Percentiles rank a stretch among this genome's conserved stretches.
phyloP scores from a whole-genome alignment of 2,113 vertebrate species.

The Coptodon rendalli region DNA sequence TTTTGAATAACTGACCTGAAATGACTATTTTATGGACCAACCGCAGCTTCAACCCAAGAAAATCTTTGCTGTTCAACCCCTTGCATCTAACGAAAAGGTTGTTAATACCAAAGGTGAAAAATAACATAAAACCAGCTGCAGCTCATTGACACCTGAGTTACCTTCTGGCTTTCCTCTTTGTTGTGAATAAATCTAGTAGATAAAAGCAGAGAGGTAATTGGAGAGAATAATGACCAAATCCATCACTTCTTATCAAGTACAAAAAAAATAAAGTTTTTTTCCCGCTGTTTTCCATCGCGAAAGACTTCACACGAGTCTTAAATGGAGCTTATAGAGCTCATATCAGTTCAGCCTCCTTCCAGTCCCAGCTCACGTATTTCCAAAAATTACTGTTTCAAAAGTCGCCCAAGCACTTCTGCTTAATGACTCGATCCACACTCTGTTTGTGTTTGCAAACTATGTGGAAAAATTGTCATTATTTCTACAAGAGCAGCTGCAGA shows the following conservation, averaged over 20 bases:
- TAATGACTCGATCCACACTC: not conserved
- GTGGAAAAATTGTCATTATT: not conserved
- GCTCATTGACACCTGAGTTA: not conserved
- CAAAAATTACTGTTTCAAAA: not conserved
- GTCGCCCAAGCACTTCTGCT: not conserved
- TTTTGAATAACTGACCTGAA: not conserved
- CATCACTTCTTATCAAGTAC: slow-evolving; percentile 53
- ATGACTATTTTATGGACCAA: not conserved
- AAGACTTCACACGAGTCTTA: not conserved
- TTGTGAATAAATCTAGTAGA: slow-evolving; percentile 55
- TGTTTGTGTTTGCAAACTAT: not conserved
- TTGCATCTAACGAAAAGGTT: not conserved
- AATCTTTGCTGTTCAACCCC: not conserved
- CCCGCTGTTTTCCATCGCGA: not conserved
- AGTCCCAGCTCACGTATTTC: not conserved
- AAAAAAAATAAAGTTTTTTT: not conserved
- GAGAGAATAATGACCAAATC: slow-evolving; percentile 54
- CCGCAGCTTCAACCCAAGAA: not conserved
- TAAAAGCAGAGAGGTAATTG: slow-evolving; percentile 47
- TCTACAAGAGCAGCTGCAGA: not conserved
- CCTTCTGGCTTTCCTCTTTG: not conserved
- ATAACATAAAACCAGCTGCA: not conserved
- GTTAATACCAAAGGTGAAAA: not conserved
- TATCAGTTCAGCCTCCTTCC: not conserved
- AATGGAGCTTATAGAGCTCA: slow-evolving; percentile 1